These are phyloP conservation scores for Drosophila chauvacae DNA, from an alignment of 1,140 invertebrate genomes.

Conservation along the genomic window DNA sequence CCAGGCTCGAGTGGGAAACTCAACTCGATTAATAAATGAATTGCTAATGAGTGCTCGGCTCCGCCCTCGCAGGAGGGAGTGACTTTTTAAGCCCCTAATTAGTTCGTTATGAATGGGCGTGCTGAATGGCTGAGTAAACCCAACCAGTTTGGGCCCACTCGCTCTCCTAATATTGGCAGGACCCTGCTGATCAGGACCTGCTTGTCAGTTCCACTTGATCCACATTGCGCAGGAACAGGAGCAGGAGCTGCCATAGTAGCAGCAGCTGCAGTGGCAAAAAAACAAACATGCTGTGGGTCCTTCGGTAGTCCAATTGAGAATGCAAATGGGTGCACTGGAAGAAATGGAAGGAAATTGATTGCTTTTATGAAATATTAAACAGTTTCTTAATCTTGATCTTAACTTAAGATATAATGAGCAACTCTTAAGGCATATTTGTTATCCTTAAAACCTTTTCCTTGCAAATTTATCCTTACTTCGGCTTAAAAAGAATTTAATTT, in stretches of 20 bases:
- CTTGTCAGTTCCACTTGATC: slow-evolving; percentile 46
- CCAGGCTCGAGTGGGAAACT: slow-evolving; percentile 42
- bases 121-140: slow-evolving; percentile 34
- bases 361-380: background rate
- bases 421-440: no score
- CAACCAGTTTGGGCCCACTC: slow-evolving; percentile 20
- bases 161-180: slow-evolving; percentile 25
- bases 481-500: background rate
- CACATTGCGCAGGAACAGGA: slow-evolving; percentile 15
- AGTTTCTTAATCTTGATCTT: background rate
- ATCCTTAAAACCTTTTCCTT: no score
- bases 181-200: slow-evolving; percentile 26
- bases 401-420: background rate
- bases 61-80: slow-evolving; percentile 8
- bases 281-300: slow-evolving; percentile 54
- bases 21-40: slow-evolving; percentile 66
- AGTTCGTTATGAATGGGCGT: slow-evolving; percentile 66
- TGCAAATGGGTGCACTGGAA: slow-evolving; percentile 61
- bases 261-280: slow-evolving; percentile 17
- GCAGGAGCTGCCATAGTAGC: background rate
- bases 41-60: slow-evolving; percentile 53
- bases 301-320: slow-evolving; percentile 73
- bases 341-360: background rate
- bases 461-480: background rate
- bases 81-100: slow-evolving; percentile 73